Evolutionary conservation across 64 coral and sea anemone genomes (phyloP), one percentile per base, ranked within the genome.

Genomic region (Acropora tenuis): DNA sequence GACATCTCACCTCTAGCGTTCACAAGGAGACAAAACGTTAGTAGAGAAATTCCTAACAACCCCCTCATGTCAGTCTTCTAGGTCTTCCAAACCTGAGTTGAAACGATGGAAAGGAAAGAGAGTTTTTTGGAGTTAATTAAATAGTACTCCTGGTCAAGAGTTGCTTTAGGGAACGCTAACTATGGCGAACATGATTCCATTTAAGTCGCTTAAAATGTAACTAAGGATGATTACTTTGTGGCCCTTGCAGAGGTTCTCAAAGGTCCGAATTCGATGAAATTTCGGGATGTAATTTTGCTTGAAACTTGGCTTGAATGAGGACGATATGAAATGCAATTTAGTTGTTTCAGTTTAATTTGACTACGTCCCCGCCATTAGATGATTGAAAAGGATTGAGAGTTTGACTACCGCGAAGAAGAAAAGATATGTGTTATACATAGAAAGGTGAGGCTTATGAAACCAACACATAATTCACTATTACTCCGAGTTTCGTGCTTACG

Each of bases 21-120:
- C 72, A 85, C 82, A 10, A 85, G 82, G 65, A 85, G 82, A 85
- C 63, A 67, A 50, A 85, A 85, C 11, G 82, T 46, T 85, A 85
- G 44, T 48, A 85, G 45, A 72, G 66, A 85, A 85, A 85, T 85
- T 67, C 63, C 82, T 85, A 85, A 85, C 13, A 85, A 17, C 65
- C 82, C 82, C 82, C 82, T 85, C 82, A 85, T 85, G 72, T 85
- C 82, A 52, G 13, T 69, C 16, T 9, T 44, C 82, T 85, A 71
- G 63, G 65, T 43, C 16, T 68, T 85, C 82, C 82, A 85, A 85
- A 73, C 82, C 82, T 71, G 82, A 49, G 20, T 11, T 18, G 1
- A 10, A 85, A 85, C 3, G 17, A 72, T 12, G 6, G 52, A 1
- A 55, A 55, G 10, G 18, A 9, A 43, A 69, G 5, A 65, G 41